phyloP scores from a whole-genome alignment of 2,888 invertebrate species.

The Dolichomitus sp. region DNA sequence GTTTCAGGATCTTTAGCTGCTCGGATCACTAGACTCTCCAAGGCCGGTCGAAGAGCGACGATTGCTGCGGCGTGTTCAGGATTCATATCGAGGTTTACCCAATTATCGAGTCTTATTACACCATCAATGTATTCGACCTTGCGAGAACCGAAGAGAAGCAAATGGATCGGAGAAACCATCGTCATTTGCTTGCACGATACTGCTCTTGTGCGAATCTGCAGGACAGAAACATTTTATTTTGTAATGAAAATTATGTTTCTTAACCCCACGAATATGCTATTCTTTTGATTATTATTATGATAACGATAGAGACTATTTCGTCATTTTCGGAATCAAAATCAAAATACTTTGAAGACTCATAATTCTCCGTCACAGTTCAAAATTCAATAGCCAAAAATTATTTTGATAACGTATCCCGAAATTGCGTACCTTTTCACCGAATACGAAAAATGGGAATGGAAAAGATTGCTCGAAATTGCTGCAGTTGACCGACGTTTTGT shows the following conservation, averaged over 20 bases:
- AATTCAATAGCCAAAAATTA: not conserved
- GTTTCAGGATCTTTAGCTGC: constrained; percentile 94
- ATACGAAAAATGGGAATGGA: constrained; percentile 98
- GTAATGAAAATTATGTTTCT: too few species aligned
- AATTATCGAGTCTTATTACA: constrained; percentile 95
- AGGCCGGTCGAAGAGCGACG: constrained; percentile 94
- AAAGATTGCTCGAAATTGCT: constrained; percentile 94
- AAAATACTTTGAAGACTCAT: too few species aligned
- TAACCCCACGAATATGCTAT: not conserved
- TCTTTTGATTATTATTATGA: too few species aligned
- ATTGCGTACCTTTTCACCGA: constrained; percentile 95
- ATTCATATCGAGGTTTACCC: constrained; percentile 97
- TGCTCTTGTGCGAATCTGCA: constrained; percentile 95
- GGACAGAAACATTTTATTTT: too few species aligned
- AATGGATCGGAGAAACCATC: constrained; percentile 97
- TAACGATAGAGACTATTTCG: too few species aligned
- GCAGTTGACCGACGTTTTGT: constrained; percentile 99
- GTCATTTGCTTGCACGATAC: constrained; percentile 99
- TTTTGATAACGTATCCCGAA: not conserved
- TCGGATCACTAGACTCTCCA: constrained; percentile 94
- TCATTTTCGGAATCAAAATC: too few species aligned
- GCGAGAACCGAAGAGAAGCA: constrained; percentile 96
- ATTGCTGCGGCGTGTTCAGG: constrained; percentile 93
- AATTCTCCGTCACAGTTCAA: too few species aligned
- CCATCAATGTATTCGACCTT: constrained; percentile 93